phyloP scores from a whole-genome alignment of 2,888 invertebrate genomes.

The Morinoia aosen region DNA sequence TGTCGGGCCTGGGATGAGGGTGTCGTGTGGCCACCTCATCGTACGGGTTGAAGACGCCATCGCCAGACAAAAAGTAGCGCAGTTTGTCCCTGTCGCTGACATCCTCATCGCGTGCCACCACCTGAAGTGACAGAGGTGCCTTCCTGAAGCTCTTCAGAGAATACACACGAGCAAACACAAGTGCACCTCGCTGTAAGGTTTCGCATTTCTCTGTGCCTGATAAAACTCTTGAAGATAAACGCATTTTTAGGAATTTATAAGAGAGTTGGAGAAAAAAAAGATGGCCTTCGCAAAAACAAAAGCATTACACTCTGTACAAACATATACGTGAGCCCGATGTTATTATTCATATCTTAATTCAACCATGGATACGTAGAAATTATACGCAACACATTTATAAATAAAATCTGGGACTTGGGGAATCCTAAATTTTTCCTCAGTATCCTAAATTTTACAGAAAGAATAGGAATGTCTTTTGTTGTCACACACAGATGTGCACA shows the following conservation, averaged over 20 bases:
- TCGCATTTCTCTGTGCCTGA: not conserved
- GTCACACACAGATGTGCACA: not conserved
- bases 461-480: not conserved
- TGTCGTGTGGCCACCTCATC: constrained; percentile 26
- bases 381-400: not conserved
- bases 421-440: too few relatives aligned
- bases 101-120: constrained; percentile 58
- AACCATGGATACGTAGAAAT: too few relatives aligned
- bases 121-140: constrained; percentile 22
- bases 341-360: not conserved
- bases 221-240: not conserved
- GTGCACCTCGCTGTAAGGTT: not conserved
- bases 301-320: not conserved
- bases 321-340: not conserved
- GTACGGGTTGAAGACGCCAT: constrained; percentile 49
- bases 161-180: not conserved
- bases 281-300: not conserved
- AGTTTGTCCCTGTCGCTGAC: constrained; percentile 57
- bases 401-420: not conserved
- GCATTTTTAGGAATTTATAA: not conserved
- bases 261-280: not conserved
- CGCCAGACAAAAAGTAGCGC: constrained; percentile 46
- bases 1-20: not conserved
- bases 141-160: not conserved
- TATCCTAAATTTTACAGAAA: not conserved